A percentile compares a stretch with the other conserved stretches of the same genome.
Conservation (phyloP, 1,140 invertebrate genomes). For the fruit fly (Drosophila melanogaster) region DNA sequence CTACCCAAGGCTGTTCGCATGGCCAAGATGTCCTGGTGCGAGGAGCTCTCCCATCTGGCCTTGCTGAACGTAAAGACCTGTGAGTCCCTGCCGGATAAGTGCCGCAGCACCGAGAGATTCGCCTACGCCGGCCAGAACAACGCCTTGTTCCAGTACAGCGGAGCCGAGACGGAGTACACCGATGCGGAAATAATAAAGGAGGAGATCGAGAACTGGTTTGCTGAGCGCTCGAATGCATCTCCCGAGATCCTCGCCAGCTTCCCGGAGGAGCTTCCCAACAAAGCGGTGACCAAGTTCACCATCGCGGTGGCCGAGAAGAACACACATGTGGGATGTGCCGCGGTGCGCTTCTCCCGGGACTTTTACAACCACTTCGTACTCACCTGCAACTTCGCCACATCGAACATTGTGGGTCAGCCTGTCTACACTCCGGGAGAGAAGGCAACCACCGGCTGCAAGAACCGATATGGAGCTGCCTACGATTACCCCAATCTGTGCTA, state of each 20-base stretch:
- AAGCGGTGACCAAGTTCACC: slow-evolving; percentile 48
- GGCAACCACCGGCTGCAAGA: slow-evolving; percentile 6
- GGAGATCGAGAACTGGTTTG: slow-evolving; percentile 66
- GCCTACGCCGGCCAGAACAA: slow-evolving; percentile 65
- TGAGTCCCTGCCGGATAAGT: slow-evolving; percentile 53
- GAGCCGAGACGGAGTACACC: slow-evolving; percentile 51
- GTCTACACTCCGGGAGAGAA: slow-evolving; percentile 6
- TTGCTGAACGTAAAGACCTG: slow-evolving; percentile 56
- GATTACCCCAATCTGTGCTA: slow-evolving; percentile 5
- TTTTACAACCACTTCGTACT: slow-evolving; percentile 66
- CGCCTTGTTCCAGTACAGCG: slow-evolving; percentile 66
- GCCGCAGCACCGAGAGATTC: slow-evolving; percentile 67
- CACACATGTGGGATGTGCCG: slow-evolving; percentile 60
- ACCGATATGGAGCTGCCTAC: slow-evolving; percentile 6
- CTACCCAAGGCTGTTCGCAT: slow-evolving; percentile 62
- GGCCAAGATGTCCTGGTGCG: slow-evolving; percentile 73
- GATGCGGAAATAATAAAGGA: slow-evolving; percentile 62
- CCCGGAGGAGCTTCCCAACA: slow-evolving; percentile 46
- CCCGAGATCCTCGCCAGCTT: slow-evolving; percentile 51
- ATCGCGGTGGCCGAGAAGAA: slow-evolving; percentile 65
- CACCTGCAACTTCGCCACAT: slow-evolving; percentile 62
- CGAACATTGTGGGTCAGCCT: slow-evolving; percentile 35
- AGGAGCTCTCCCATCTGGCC: slow-evolving; percentile 57
- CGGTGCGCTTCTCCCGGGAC: slow-evolving; percentile 58
- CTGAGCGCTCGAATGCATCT: slow-evolving; percentile 30